phyloP scores from a whole-genome alignment of 2,888 invertebrate genomes.

The Psococerastis gibbosa region DNA sequence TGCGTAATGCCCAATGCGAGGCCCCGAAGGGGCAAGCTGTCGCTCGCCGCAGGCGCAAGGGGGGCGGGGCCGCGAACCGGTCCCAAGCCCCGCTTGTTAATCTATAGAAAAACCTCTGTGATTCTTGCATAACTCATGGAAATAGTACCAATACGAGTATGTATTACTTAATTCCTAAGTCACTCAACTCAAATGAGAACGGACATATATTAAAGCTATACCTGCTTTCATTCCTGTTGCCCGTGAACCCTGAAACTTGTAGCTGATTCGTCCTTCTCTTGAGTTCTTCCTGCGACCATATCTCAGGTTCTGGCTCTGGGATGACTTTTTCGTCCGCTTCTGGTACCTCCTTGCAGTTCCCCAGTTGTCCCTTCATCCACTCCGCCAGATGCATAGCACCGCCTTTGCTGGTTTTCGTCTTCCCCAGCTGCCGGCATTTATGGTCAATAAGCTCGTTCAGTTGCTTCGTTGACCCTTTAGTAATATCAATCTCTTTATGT shows the following conservation, averaged over 20 bases:
- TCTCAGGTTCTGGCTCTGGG: slow-evolving; percentile 36
- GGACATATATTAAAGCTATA: neutral
- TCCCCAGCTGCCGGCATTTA: slow-evolving; percentile 41
- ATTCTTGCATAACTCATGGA: slow-evolving; percentile 20
- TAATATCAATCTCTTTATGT: slow-evolving; percentile 1
- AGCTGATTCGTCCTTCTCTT: slow-evolving; percentile 49
- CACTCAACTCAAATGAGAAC: too few species aligned
- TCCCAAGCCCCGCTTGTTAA: too few species aligned
- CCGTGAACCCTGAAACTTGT: slow-evolving; percentile 23
- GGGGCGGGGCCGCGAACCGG: too few species aligned
- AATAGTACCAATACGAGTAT: too few species aligned
- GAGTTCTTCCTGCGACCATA: slow-evolving; percentile 54
- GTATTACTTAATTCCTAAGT: too few species aligned
- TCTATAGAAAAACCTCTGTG: too few species aligned
- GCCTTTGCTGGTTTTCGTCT: slow-evolving; percentile 43
- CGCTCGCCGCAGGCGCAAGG: too few species aligned
- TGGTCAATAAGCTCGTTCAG: slow-evolving; percentile 40
- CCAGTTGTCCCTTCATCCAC: slow-evolving; percentile 63
- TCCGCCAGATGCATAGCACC: slow-evolving; percentile 55
- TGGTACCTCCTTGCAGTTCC: slow-evolving; percentile 23
- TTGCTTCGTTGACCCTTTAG: slow-evolving; percentile 1
- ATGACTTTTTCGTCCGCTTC: neutral
- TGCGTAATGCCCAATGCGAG: too few species aligned
- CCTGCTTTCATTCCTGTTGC: slow-evolving; percentile 6
- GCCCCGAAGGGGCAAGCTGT: too few species aligned